Base-by-base conservation (phyloP, 2,888 invertebrate genomes). In the Syrista parreyssii region DNA sequence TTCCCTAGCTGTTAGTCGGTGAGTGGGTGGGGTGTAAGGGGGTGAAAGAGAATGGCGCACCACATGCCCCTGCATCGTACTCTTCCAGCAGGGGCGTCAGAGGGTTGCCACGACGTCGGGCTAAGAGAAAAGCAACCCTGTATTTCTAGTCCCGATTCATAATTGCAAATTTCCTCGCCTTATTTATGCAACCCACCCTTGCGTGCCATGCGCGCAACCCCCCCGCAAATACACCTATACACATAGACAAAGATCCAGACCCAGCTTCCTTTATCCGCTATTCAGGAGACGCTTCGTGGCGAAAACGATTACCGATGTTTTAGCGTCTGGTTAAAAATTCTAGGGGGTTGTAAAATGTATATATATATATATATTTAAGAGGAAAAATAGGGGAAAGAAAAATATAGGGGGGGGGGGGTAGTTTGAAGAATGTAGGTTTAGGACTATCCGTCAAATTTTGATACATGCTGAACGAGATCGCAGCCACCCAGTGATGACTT, bases 161-260 rank as follows among this genome's bases (percentile, higher is more conserved):
- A 91, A 91, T 91, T 91, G 91, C 91, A 91, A 91, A 91, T 91
- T 91, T 91, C 89, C 86, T 86, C 86, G 88, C 85, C 89, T 90
- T 91, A 91, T 91, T 91, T 91, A 91, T 91, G 90, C 90, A 89
- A 88, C 86, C 88, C 71, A 71, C 71, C 71, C 71, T 71, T 33
- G 71, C 31, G 71, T 33, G 23, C 71, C 71, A 72, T 75, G 78
- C 78, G 75, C 55, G 23, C 55, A 23, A 55, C 55, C 55, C 9
- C 55, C 55, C 23, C 55, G 55, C 55, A 23, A 55, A 55, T 55
- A 23, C 23, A 55, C 23, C 23, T 55, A 55, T 40, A 40, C 15
- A 40, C 15, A 15, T 40, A 40, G 15, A 36, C 36, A 12, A 2
- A 55, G 55, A 55, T 55, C 55, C 55, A 23, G 55, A 55, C 55